A percentile compares a stretch with the other conserved stretches of the same genome.
Evolutionary conservation across 2,113 vertebrate genomes (phyloP).

Genomic region (Murina feae): DNA sequence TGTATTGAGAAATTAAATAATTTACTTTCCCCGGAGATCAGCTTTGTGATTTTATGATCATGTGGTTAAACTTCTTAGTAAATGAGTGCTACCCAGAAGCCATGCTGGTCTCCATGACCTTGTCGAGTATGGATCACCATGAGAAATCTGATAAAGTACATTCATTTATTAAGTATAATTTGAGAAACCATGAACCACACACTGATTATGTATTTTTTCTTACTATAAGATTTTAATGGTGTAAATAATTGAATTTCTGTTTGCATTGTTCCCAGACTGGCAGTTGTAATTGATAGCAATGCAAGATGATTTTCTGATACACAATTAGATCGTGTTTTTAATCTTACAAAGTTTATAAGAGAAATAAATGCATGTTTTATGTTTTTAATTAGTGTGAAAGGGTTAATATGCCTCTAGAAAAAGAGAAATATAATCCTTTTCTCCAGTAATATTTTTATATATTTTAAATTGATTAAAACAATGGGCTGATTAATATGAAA

Average conservation of each 20-base stretch:
- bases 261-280: not conserved
- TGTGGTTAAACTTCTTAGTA: not conserved
- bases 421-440: slow-evolving; percentile 2
- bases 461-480: slow-evolving; percentile 12
- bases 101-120: not conserved
- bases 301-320: not conserved
- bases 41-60: not conserved
- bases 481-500: not conserved
- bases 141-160: not conserved
- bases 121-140: not conserved
- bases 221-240: not conserved
- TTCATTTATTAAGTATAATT: not conserved
- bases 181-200: slow-evolving; percentile 1
- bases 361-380: slow-evolving; percentile 20
- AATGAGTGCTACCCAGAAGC: not conserved
- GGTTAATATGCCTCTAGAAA: slow-evolving; percentile 6
- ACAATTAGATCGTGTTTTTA: slow-evolving; percentile 9
- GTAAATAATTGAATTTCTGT: slow-evolving; percentile 17
- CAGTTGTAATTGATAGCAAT: not conserved
- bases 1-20: slow-evolving; percentile 9
- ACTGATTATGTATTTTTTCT: not conserved
- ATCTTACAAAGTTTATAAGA: slow-evolving; percentile 23
- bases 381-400: not conserved
- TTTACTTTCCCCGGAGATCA: not conserved
- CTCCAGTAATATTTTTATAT: not conserved